Conservation (phyloP, 92 coral and sea anemone genomes). For the Zoanthus gigantus region DNA sequence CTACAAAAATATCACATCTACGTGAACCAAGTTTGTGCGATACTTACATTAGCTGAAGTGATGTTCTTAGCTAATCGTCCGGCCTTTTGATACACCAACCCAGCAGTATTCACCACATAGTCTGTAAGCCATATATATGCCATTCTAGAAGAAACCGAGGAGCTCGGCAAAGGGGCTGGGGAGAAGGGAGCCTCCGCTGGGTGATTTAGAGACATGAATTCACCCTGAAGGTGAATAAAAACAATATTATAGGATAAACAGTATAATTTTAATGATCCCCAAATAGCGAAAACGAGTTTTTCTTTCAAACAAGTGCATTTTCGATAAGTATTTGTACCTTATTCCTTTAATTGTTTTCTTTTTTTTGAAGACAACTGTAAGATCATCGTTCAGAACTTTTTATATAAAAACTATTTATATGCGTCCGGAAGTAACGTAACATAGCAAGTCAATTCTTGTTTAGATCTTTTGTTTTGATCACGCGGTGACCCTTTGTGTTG, state of each 20-base stretch:
- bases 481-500: too few relatives aligned
- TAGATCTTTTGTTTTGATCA: too few relatives aligned
- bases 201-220: conserved; percentile 83
- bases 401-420: too few relatives aligned
- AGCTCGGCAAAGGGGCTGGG: conserved; percentile 78
- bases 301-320: too few relatives aligned
- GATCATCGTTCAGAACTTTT: too few relatives aligned
- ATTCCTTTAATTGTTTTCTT: too few relatives aligned
- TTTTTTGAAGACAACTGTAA: too few relatives aligned
- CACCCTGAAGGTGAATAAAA: conserved; percentile 68
- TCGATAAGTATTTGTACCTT: too few relatives aligned
- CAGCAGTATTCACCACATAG: conserved; percentile 90
- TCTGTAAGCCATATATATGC: conserved; percentile 89
- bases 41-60: conserved; percentile 78
- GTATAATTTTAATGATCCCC: too few relatives aligned
- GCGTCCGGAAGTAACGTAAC: too few relatives aligned
- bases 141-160: conserved; percentile 72
- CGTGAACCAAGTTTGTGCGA: not conserved
- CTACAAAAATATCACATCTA: not conserved
- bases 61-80: conserved; percentile 82
- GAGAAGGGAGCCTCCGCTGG: conserved; percentile 90
- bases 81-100: conserved; percentile 85
- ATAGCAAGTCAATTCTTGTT: too few relatives aligned
- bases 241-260: not conserved
- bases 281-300: too few relatives aligned